A percentile compares a stretch with the other conserved stretches of the same genome.
Evolutionary conservation across 2,797 vertebrate species (phyloP).

Genomic region (Basileuterus tristriatus): DNA sequence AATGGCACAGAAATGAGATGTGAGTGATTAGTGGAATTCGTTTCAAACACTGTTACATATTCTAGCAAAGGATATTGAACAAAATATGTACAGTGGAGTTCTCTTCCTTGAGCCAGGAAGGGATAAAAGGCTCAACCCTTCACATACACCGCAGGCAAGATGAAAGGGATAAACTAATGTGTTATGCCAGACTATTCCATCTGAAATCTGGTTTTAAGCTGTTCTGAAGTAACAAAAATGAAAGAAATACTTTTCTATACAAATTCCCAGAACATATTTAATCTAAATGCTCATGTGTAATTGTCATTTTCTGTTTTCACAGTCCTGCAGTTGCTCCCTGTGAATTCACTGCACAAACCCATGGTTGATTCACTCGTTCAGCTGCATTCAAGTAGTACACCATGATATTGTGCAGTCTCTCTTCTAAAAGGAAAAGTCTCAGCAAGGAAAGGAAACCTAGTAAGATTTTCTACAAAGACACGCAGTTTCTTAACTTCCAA

Average conservation of each 20-base stretch:
- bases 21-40: background rate
- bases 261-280: background rate
- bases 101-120: background rate
- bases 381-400: background rate
- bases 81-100: background rate
- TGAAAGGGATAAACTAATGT: background rate
- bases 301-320: background rate
- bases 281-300: background rate
- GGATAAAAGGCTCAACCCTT: background rate
- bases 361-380: background rate
- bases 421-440: background rate
- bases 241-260: background rate
- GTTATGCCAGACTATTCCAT: background rate
- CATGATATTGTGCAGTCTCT: rapidly evolving
- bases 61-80: background rate
- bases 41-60: background rate
- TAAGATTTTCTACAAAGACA: background rate
- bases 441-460: background rate
- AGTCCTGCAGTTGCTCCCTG: background rate
- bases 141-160: background rate
- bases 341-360: background rate
- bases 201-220: background rate
- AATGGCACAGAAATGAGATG: background rate
- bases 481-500: background rate
- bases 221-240: background rate